Evolutionary conservation across 2,113 vertebrate species (phyloP), one percentile per base, ranked within the genome.

Genomic region (Dendropsophus ebraccatus): DNA sequence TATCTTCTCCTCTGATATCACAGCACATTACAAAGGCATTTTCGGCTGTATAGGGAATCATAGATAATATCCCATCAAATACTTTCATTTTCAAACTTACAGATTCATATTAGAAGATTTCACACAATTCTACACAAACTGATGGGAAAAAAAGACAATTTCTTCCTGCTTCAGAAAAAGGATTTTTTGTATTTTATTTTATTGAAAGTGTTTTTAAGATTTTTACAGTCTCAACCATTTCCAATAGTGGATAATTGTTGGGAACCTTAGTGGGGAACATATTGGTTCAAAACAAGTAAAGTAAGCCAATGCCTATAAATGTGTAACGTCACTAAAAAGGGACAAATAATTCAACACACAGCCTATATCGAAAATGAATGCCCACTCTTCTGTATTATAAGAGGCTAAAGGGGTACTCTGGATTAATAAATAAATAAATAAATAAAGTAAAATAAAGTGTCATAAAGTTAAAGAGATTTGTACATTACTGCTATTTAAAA

Each of bases 11-110:
- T 76, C n/a, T 65, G 37, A 84, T 76, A 62, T 76, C 41, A 84
- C n/a, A 35, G 83, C 70, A 25, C 16, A 65, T 84, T 65, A 84
- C 72, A 84, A 84, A 76, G 72, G 56, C 37, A 62, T 84, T 70
- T 76, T 75, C 70, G 14, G 37, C 16, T 54, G 21, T 58, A 37
- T 1, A 37, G 54, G n/a, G 35, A 75, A 54, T 45, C 69, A 75
- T 4, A 83, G 82, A 83, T 83, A 83, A 83, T 83, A 56, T 25
- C 35, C 52, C 83, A 84, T 84, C 37, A 84, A 76, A 76, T 62
- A 76, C 72, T n/a, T 82, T 70, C 62, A 41, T 82, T 81, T 65
- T n/a, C 5, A 58, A 62, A 47, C 56, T 62, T 81, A 62, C 56
- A 62, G 56, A 81, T 81, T 81, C 19, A 81, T 65, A 62, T 81